phyloP scores from a whole-genome alignment of 2,113 vertebrate species.

The Pithys albifrons region DNA sequence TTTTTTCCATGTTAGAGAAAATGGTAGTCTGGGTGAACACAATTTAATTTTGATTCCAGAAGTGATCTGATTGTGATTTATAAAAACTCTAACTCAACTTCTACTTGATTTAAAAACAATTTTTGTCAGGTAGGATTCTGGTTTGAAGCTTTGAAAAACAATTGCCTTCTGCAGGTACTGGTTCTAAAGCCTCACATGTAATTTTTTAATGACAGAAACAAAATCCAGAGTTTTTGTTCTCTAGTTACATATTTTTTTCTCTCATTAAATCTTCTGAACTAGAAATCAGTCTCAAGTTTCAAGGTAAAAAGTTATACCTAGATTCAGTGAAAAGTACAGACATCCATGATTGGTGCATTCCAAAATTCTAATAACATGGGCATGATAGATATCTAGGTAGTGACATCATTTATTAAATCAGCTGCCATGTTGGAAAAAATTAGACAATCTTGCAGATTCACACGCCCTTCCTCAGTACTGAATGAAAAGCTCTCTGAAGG shows the following conservation, averaged over 20 bases:
- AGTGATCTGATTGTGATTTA: neutral
- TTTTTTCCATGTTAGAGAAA: neutral
- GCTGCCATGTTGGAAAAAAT: neutral
- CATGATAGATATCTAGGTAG: neutral
- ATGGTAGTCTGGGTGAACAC: neutral
- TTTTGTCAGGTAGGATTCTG: neutral
- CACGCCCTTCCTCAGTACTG: neutral
- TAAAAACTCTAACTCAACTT: neutral
- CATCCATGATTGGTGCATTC: neutral
- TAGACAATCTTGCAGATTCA: neutral
- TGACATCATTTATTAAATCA: neutral
- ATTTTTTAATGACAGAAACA: neutral
- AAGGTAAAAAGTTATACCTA: neutral
- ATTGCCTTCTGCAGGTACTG: neutral
- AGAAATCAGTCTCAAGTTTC: neutral
- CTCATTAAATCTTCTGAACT: neutral
- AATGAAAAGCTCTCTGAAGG: neutral
- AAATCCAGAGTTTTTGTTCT: neutral
- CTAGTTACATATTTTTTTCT: neutral
- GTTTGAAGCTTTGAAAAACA: neutral
- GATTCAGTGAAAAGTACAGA: neutral
- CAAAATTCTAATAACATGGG: neutral
- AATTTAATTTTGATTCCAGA: neutral
- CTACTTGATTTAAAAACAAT: neutral
- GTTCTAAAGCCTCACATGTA: neutral